These are phyloP conservation scores for Oryzaephilus surinamensis DNA, from an alignment of 1,140 invertebrate species.

Conservation along the genomic window DNA sequence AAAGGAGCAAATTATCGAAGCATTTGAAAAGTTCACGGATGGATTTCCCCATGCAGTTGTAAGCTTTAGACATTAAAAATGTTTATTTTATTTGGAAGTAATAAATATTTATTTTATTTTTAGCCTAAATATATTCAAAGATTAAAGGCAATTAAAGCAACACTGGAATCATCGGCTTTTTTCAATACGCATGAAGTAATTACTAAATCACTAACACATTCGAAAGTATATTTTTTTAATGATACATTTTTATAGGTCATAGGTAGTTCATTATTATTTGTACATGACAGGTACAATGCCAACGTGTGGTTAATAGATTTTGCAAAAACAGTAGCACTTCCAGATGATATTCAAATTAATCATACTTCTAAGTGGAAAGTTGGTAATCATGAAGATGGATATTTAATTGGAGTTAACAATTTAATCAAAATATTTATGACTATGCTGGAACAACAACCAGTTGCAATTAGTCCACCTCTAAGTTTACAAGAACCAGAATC, in stretches of 20 bases:
- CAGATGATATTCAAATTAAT: conserved; percentile 59
- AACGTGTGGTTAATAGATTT: conserved; percentile 98
- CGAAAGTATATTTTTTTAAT: neutral
- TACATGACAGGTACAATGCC: conserved; percentile 80
- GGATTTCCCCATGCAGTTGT: conserved; percentile 69
- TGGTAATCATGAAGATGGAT: conserved; percentile 98
- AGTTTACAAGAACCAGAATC: conserved; percentile 21
- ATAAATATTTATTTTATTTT: conserved; percentile 28
- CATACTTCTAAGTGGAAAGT: conserved; percentile 83
- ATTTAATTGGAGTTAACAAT: conserved; percentile 89
- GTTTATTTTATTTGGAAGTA: conserved; percentile 3
- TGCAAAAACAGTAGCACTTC: conserved; percentile 84
- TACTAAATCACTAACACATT: neutral
- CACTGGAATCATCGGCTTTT: conserved; percentile 74
- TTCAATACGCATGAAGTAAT: conserved; percentile 77
- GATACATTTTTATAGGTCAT: conserved; percentile 58
- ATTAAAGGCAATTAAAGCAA: conserved; percentile 70
- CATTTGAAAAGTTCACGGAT: conserved; percentile 72
- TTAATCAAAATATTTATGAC: conserved; percentile 76
- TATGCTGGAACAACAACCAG: conserved; percentile 36
- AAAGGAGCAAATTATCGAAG: conserved; percentile 67
- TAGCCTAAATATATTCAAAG: conserved; percentile 76
- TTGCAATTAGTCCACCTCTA: conserved; percentile 28
- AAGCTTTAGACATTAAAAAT: no score
- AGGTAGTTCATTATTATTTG: conserved; percentile 90